These are phyloP conservation scores for Thunnus maccoyii DNA, from an alignment of 2,113 vertebrate species.

Conservation along the genomic window DNA sequence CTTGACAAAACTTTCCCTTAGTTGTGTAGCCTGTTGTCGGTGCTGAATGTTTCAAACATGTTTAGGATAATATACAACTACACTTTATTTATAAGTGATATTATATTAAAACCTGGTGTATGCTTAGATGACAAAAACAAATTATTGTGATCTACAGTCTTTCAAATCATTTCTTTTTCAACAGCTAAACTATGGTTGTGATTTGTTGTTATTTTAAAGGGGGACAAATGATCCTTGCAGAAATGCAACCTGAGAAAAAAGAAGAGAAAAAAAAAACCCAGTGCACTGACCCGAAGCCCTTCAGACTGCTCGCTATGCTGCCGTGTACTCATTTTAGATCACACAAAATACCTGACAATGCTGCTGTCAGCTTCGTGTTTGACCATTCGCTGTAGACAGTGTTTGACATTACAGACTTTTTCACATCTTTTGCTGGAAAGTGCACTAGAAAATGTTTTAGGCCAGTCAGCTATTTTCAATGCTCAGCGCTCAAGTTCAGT, in stretches of 20 bases:
- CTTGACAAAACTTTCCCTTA: background rate
- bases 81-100: background rate
- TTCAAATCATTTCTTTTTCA: background rate
- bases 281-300: constrained; percentile 40
- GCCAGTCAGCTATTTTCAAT: constrained; percentile 68
- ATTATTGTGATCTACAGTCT: background rate
- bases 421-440: constrained; percentile 56
- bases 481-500: constrained; percentile 44
- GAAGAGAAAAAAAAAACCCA: background rate
- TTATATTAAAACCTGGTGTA: background rate
- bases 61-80: no score
- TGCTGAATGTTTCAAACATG: no score
- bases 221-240: background rate
- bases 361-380: constrained; percentile 46
- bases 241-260: constrained; percentile 8
- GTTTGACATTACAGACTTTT: constrained; percentile 39
- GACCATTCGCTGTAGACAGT: constrained; percentile 17
- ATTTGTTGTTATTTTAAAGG: background rate
- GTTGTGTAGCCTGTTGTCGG: background rate
- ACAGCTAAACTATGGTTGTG: background rate
- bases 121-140: background rate
- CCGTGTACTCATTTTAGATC: constrained; percentile 53
- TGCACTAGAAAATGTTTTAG: constrained; percentile 47
- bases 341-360: constrained; percentile 41
- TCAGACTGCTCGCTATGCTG: constrained; percentile 1